phyloP scores from a whole-genome alignment of 2,888 invertebrate species.

The Galeruca laticollis region DNA sequence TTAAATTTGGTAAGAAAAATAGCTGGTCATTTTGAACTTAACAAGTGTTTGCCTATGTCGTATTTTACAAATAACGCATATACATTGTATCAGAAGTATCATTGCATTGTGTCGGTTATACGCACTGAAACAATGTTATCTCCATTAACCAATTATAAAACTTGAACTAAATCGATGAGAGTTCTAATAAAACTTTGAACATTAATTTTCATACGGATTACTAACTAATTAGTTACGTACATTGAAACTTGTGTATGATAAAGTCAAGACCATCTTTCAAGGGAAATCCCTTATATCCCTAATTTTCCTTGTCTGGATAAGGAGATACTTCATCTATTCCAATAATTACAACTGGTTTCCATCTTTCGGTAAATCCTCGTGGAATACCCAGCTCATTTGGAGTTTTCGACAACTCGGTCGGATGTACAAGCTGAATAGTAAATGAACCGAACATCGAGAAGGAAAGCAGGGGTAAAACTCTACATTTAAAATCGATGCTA shows the following conservation, averaged over 20 bases:
- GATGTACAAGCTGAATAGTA: conserved; percentile 25
- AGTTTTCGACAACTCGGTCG: conserved; percentile 25
- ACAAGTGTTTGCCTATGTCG: too few species aligned
- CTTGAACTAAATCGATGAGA: conserved; percentile 24
- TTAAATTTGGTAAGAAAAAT: too few species aligned
- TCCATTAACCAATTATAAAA: conserved; percentile 9
- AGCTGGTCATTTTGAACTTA: too few species aligned
- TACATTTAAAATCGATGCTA: conserved; percentile 26
- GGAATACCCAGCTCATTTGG: conserved; percentile 27
- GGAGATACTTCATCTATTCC: conserved; percentile 31
- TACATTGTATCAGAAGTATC: too few species aligned
- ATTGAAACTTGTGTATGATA: conserved; percentile 17
- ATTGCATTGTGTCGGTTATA: background rate
- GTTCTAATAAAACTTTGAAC: conserved; percentile 18
- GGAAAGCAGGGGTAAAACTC: conserved; percentile 16
- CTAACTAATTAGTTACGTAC: conserved; percentile 31
- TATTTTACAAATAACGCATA: too few species aligned
- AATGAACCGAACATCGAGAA: conserved; percentile 15
- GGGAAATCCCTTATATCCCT: conserved; percentile 26
- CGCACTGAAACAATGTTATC: background rate
- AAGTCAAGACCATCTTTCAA: conserved; percentile 26
- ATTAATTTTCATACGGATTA: conserved; percentile 34
- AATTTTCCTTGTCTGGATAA: conserved; percentile 23
- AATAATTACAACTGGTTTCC: conserved; percentile 28
- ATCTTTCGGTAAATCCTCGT: conserved; percentile 21